Percentiles rank a stretch among this genome's conserved stretches.
These are phyloP conservation scores for Andricus curvator DNA, from an alignment of 2,888 invertebrate species.

Conservation along the genomic window DNA sequence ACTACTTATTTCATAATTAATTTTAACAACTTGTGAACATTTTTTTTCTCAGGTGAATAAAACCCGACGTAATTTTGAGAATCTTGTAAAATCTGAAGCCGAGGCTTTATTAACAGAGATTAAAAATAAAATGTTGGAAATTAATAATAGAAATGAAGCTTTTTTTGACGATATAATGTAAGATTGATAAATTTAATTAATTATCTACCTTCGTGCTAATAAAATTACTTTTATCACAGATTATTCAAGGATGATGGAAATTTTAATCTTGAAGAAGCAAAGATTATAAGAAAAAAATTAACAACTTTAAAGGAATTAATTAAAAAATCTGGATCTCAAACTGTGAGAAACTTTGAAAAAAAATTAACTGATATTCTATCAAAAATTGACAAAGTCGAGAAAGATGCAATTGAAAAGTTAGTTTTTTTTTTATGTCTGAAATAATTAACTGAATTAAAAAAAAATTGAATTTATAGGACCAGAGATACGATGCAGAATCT, in stretches of 20 bases:
- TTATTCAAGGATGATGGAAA: slow-evolving; percentile 58
- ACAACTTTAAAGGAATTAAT: slow-evolving; percentile 48
- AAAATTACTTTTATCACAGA: slow-evolving; percentile 42
- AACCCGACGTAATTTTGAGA: neutral
- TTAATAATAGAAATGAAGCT: slow-evolving; percentile 50
- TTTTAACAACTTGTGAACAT: neutral
- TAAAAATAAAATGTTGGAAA: slow-evolving; percentile 43
- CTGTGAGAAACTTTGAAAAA: slow-evolving; percentile 50
- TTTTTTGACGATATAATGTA: slow-evolving; percentile 53
- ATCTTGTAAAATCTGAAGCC: neutral
- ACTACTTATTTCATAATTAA: neutral
- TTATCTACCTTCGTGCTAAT: neutral
- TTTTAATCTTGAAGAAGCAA: slow-evolving; percentile 54
- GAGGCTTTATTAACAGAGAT: slow-evolving; percentile 19
- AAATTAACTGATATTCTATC: slow-evolving; percentile 40
- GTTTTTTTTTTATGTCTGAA: slow-evolving; percentile 4
- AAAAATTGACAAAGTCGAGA: slow-evolving; percentile 47
- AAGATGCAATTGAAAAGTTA: slow-evolving; percentile 46
- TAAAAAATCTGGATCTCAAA: slow-evolving; percentile 47
- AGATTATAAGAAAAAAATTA: slow-evolving; percentile 49
- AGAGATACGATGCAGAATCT: slow-evolving; percentile 48
- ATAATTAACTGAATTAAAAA: neutral
- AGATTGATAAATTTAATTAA: slow-evolving; percentile 1
- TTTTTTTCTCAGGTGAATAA: neutral
- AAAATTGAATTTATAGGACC: slow-evolving; percentile 44